These are phyloP conservation scores for Drosophila kanapiae DNA, from an alignment of 1,140 invertebrate genomes.

Conservation along the genomic window DNA sequence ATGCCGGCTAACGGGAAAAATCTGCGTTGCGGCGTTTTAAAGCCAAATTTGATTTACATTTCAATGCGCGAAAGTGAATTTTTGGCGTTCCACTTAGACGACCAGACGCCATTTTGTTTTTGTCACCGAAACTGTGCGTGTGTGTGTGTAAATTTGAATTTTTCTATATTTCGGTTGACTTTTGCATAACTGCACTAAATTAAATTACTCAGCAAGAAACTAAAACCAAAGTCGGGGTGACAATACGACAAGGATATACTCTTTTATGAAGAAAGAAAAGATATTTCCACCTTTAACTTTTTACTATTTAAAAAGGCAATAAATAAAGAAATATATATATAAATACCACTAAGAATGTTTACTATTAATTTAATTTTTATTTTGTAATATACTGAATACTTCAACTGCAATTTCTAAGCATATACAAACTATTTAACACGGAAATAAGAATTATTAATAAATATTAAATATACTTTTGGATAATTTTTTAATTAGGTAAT, in stretches of 20 bases:
- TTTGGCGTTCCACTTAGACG: slow-evolving; percentile 62
- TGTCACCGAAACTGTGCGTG: slow-evolving; percentile 26
- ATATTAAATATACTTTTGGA: too few relatives aligned
- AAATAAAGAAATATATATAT: too few relatives aligned
- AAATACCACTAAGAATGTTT: too few relatives aligned
- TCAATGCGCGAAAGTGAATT: slow-evolving; percentile 75
- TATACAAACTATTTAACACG: too few relatives aligned
- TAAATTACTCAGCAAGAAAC: slow-evolving; percentile 70
- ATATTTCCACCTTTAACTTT: too few relatives aligned
- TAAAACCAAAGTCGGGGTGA: slow-evolving; percentile 6
- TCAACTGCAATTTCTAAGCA: too few relatives aligned
- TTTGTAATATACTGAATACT: too few relatives aligned
- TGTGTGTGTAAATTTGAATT: slow-evolving; percentile 57
- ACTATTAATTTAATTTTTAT: too few relatives aligned
- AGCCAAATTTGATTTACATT: slow-evolving; percentile 79
- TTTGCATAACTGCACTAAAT: slow-evolving; percentile 72
- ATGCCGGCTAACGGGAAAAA: slow-evolving; percentile 33
- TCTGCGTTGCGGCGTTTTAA: slow-evolving; percentile 70
- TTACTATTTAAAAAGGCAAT: too few relatives aligned
- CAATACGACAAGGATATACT: slow-evolving; percentile 10
- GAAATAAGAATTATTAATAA: too few relatives aligned
- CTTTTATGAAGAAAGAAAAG: background rate
- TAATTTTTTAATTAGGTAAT: too few relatives aligned
- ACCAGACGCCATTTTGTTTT: slow-evolving; percentile 58
- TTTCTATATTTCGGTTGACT: slow-evolving; percentile 74